Evolutionary conservation across 2,113 vertebrate genomes (phyloP).

Genomic region (Petaurus breviceps): DNA sequence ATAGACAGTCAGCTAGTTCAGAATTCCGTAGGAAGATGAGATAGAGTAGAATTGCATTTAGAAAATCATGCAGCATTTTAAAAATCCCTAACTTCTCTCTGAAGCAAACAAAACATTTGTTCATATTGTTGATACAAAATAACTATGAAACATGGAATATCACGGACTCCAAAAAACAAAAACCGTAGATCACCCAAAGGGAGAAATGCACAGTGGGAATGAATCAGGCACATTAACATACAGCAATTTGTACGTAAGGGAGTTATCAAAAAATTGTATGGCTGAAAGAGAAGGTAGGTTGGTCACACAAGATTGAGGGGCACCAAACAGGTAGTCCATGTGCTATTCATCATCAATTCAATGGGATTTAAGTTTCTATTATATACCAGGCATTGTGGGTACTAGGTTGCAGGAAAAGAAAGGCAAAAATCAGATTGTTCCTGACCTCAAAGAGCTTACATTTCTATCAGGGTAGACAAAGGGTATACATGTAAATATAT

Average conservation of each 20-base stretch:
- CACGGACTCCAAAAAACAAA: background rate
- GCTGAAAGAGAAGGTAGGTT: background rate
- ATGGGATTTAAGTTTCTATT: background rate
- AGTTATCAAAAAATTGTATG: background rate
- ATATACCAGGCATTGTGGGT: background rate
- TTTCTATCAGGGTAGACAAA: background rate
- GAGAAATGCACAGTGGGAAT: background rate
- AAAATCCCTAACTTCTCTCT: background rate
- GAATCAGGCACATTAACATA: background rate
- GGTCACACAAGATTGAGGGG: background rate
- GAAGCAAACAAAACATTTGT: background rate
- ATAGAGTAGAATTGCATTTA: background rate
- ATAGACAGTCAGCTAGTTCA: background rate
- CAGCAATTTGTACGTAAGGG: background rate
- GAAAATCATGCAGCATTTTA: background rate
- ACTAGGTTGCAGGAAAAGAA: background rate
- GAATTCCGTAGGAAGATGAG: background rate
- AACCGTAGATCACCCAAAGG: background rate
- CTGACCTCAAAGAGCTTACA: background rate
- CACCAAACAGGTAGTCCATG: background rate
- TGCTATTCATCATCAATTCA: background rate
- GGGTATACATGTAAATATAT: background rate
- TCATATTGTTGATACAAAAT: background rate
- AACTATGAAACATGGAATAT: background rate
- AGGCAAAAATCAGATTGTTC: background rate